Conservation (phyloP, 2,113 vertebrate species). For the Thunnus maccoyii region DNA sequence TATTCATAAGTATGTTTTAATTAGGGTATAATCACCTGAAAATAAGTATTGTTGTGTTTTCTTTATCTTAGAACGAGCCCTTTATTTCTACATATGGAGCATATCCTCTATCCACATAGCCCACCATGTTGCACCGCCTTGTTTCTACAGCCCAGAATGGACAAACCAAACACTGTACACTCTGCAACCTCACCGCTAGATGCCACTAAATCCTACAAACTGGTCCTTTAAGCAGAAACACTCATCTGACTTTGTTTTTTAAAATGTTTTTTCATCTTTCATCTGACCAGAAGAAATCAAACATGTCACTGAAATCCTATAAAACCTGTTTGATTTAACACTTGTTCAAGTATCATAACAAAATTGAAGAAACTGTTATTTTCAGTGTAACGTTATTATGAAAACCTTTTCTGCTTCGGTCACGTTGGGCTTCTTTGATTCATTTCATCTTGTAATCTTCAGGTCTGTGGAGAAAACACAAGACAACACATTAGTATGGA, state of each 20-base stretch:
- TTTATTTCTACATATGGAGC: too few relatives aligned
- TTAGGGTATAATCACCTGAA: too few relatives aligned
- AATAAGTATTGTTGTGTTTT: too few relatives aligned
- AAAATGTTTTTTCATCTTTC: too few relatives aligned
- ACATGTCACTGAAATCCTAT: background rate
- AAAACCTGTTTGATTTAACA: background rate
- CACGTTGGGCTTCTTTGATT: constrained; percentile 39
- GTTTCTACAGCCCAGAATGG: too few relatives aligned
- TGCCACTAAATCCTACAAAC: too few relatives aligned
- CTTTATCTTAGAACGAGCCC: too few relatives aligned
- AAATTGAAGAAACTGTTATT: constrained; percentile 5
- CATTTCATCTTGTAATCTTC: constrained; percentile 85
- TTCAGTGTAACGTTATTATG: background rate
- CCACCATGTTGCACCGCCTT: too few relatives aligned
- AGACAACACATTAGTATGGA: constrained; percentile 48
- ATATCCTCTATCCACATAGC: too few relatives aligned
- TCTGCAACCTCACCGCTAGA: too few relatives aligned
- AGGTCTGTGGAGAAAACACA: constrained; percentile 78
- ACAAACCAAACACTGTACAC: too few relatives aligned
- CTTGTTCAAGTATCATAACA: background rate
- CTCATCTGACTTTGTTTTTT: background rate
- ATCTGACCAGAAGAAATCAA: constrained; percentile 7
- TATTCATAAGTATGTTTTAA: too few relatives aligned
- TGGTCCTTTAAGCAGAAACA: background rate
- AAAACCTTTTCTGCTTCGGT: constrained; percentile 7